Percentiles rank a stretch among this genome's conserved stretches.
Evolutionary conservation across 2,797 vertebrate species (phyloP).

Genomic region (Chrosomus eos): DNA sequence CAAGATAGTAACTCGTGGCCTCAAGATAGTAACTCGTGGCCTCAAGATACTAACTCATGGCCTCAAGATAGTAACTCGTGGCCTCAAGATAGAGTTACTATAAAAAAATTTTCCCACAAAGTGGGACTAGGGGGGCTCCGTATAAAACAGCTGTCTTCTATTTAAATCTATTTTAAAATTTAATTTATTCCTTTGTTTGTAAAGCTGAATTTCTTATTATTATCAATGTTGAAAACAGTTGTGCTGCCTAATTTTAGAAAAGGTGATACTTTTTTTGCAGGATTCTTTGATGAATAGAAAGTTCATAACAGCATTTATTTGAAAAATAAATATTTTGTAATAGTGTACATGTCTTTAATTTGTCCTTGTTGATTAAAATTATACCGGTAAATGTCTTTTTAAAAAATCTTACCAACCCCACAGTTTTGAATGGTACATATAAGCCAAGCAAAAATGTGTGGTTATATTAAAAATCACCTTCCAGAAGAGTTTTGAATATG

Average conservation of each 20-base stretch:
- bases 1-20: too few species aligned
- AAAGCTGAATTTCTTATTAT: neutral
- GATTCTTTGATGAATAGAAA: neutral
- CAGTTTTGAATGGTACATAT: neutral
- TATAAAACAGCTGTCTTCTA: neutral
- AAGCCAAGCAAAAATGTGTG: neutral
- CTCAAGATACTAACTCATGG: too few species aligned
- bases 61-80: too few species aligned
- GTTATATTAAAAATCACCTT: constrained; percentile 10
- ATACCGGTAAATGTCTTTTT: too few species aligned
- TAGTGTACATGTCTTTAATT: neutral
- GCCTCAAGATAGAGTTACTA: too few species aligned
- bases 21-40: too few species aligned
- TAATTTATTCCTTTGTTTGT: neutral
- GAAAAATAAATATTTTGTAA: neutral
- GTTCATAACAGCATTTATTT: neutral
- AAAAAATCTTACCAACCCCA: too few species aligned
- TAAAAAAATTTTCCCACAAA: too few species aligned
- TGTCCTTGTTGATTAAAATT: neutral
- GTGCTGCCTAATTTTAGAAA: neutral
- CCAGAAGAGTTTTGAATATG: neutral
- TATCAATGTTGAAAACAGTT: neutral
- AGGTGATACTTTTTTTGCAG: neutral
- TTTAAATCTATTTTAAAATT: neutral
- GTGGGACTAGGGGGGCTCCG: too few species aligned